phyloP scores from a whole-genome alignment of 2,113 vertebrate species.

The Ameiurus melas region DNA sequence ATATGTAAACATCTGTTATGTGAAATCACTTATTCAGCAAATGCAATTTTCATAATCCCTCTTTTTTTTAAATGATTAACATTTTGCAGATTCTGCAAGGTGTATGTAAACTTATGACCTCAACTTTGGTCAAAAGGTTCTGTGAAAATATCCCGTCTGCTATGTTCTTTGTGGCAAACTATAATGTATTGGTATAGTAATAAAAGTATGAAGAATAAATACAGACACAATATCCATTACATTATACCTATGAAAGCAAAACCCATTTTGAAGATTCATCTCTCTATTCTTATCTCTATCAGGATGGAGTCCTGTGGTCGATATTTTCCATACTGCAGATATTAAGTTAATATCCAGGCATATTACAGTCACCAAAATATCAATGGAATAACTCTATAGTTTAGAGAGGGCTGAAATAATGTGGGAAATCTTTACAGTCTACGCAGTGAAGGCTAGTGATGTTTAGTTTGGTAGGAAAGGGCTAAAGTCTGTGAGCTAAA shows the following conservation, averaged over 20 bases:
- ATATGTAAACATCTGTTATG: too few species aligned
- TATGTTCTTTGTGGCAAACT: neutral
- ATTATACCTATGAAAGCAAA: neutral
- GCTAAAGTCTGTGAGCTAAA: neutral
- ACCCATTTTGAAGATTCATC: constrained; percentile 7
- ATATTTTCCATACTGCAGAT: constrained; percentile 18
- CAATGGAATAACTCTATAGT: neutral
- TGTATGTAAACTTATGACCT: too few species aligned
- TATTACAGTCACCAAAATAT: neutral
- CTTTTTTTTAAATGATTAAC: too few species aligned
- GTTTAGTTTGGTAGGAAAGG: neutral
- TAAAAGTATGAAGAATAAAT: neutral
- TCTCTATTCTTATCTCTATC: neutral
- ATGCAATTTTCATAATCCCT: too few species aligned
- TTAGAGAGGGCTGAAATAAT: neutral
- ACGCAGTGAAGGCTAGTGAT: neutral
- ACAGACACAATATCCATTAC: constrained; percentile 7
- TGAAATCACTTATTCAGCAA: too few species aligned
- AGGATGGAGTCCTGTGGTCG: neutral
- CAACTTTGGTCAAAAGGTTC: too few species aligned
- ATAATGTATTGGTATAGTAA: neutral
- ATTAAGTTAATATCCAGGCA: neutral
- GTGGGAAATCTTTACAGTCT: neutral
- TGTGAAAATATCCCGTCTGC: neutral
- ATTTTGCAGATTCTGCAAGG: too few species aligned